Base-by-base conservation (phyloP, 2,888 invertebrate genomes). In the Eubasilissa splendida region DNA sequence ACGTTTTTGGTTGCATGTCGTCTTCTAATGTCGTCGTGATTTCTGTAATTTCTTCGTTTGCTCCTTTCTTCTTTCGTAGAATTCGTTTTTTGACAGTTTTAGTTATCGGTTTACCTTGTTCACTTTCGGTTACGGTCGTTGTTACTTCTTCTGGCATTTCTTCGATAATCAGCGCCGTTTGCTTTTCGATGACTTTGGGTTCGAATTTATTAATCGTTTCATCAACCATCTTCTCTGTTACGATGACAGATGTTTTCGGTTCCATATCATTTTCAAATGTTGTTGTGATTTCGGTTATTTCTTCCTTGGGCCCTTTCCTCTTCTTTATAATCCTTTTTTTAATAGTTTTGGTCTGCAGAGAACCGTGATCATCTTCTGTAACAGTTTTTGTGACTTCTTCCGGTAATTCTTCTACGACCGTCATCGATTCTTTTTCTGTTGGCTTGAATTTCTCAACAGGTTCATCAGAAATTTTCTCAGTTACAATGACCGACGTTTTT, bases 231-330 rank as follows among this genome's bases (percentile, higher is more conserved):
- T 85, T 84, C 83, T 84, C 86, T 50, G 85, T 85, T 2, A 65
- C 76, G n/a, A 22, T 78, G 5, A 86, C 84, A 33, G 85, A 84
- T 1, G 86, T 85, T 77, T 85, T 84, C 31, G 84, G 83, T 59
- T 83, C 75, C 53, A 85, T 84, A 14, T 77, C 75, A 75, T 87
- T 86, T 68, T 85, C 84, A 63, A 87, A 85, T n/a, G 86, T 86
- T 4, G 71, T 73, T 14, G 87, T 87, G 54, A 88, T 88, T 79
- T 89, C 88, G 0, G 88, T 88, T 0, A 88, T 86, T 85, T 89
- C 87, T 53, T 89, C 87, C 74, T 86, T 86, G 5, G 86, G 86
- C 12, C 87, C 88, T 75, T 88, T 85, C n/a, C 85, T 87, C 82
- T 87, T 89, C 71, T 86, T 88, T 5, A 88, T 86, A 9, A 85